phyloP scores from a whole-genome alignment of 2,113 vertebrate species.

The Thermophis baileyi region DNA sequence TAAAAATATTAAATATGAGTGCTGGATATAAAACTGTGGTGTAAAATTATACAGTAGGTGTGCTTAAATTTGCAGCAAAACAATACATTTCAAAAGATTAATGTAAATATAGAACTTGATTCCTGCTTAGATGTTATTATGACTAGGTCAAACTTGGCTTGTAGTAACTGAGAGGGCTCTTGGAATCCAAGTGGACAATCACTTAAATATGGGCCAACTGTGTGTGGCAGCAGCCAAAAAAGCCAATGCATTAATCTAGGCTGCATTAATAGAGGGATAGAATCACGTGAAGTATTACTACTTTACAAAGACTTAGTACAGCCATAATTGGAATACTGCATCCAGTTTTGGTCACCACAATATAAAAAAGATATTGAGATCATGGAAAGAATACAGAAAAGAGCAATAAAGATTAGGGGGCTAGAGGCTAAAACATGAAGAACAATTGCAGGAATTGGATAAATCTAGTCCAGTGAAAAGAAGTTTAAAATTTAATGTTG shows the following conservation, averaged over 20 bases:
- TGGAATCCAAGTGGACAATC: too few species aligned
- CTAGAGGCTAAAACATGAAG: not conserved
- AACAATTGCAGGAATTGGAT: not conserved
- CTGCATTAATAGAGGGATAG: too few species aligned
- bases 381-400: not conserved
- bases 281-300: too few species aligned
- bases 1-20: not conserved
- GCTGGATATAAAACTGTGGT: not conserved
- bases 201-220: too few species aligned
- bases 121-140: not conserved
- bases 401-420: not conserved
- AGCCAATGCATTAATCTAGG: too few species aligned
- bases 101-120: not conserved
- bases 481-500: not conserved
- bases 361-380: not conserved
- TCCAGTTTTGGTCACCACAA: not conserved
- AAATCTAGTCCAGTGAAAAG: not conserved
- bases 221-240: too few species aligned
- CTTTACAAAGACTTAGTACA: not conserved
- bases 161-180: not conserved
- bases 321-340: not conserved
- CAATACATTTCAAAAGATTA: not conserved
- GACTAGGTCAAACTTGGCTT: not conserved
- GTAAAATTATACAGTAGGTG: not conserved
- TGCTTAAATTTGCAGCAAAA: not conserved